A percentile compares a stretch with the other conserved stretches of the same genome.
Conservation (phyloP, 2,113 vertebrate species). For the Thunnus maccoyii region DNA sequence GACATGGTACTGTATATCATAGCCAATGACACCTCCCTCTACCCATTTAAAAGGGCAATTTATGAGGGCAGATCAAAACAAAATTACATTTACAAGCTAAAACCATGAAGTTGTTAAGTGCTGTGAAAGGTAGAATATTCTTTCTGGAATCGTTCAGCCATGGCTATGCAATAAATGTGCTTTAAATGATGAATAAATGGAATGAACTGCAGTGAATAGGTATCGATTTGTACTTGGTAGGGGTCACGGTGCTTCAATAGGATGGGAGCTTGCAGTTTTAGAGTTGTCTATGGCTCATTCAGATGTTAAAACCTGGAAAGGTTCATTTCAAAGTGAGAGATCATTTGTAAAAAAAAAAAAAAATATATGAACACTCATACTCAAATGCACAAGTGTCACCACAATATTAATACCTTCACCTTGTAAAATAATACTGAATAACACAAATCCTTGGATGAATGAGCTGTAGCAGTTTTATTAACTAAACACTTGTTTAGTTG, state of each 20-base stretch:
- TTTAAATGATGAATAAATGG: constrained; percentile 36
- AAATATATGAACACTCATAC: neutral
- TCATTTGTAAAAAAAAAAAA: neutral
- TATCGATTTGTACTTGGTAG: constrained; percentile 24
- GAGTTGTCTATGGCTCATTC: neutral
- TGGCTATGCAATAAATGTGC: constrained; percentile 19
- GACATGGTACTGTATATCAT: constrained; percentile 1
- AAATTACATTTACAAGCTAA: constrained; percentile 51
- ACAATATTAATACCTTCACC: neutral
- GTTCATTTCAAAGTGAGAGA: constrained; percentile 12
- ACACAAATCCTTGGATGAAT: constrained; percentile 1
- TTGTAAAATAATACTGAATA: constrained; percentile 3
- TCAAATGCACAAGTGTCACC: neutral
- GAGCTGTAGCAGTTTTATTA: neutral
- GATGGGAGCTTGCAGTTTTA: neutral
- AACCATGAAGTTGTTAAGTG: constrained; percentile 3
- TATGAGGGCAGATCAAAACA: constrained; percentile 33
- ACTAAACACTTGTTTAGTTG: neutral
- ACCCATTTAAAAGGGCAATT: constrained; percentile 41
- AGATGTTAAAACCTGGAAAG: constrained; percentile 8
- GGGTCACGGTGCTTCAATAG: constrained; percentile 11
- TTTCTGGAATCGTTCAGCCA: constrained; percentile 10
- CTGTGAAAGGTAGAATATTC: constrained; percentile 25
- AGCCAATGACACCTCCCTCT: constrained; percentile 10
- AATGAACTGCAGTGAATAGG: constrained; percentile 24